Evolutionary conservation across 2,113 vertebrate genomes (phyloP), one percentile per base, ranked within the genome.

Genomic region (Cygnus buccinator): DNA sequence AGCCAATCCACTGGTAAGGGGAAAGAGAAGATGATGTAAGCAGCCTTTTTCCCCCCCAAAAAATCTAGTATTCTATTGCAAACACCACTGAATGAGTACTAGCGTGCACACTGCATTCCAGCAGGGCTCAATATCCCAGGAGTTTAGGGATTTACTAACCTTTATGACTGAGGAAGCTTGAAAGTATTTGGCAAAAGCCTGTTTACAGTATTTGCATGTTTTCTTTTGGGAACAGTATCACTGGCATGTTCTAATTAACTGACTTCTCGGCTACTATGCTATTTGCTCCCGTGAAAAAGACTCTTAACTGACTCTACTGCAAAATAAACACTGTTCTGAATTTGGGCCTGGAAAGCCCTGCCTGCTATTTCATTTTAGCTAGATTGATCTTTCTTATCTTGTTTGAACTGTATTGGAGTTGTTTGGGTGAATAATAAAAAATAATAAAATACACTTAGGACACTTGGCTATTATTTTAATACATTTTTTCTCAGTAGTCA

Each of bases 61-160:
- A 94, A 93, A 72, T 94, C 89, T 92, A 44, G 41, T 10, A 84
- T 90, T 91, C 71, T 83, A 58, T 52, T 67, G 67, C 94, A 94
- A 93, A 93, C 66, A 73, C 50, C 65, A 73, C 43, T 93, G 78
- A 94, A 93, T 44, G 91, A 89, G 72, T 72, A 54, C 80, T 68
- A 91, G 54, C 0, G 33, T 65, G 50, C 68, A 89, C 22, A 37
- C 35, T 46, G 22, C 73, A 85, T 96, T 97, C 94, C 95, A 93
- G 74, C 87, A 87, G 67, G 76, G 74, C 74, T 94, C 87, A 48
- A 86, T 89, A 94, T 96, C 90, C 93, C 85, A 48, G 57, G 96
- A 89, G 93, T 94, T 94, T 87, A 94, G 77, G 85, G 96, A 97
- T 97, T 96, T 97, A 90, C 77, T 92, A 94, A 96, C 89, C 93